phyloP scores from a whole-genome alignment of 1,140 invertebrate genomes.

The Euglossa dilemma region DNA sequence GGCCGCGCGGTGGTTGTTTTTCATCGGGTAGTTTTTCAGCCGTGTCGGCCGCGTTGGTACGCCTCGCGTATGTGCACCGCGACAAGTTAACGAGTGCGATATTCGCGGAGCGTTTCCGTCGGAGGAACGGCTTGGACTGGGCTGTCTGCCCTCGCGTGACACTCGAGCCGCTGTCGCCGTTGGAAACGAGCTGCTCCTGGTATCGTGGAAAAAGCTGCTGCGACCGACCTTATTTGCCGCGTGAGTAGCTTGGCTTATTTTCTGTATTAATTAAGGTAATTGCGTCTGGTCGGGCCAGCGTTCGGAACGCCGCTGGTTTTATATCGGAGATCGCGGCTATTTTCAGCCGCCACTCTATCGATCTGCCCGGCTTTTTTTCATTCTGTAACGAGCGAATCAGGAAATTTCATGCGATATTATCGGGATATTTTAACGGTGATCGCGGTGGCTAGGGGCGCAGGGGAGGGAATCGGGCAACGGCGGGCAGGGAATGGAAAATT shows the following conservation, averaged over 20 bases:
- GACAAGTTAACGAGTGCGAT: conserved; percentile 24
- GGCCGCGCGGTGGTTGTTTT: neutral
- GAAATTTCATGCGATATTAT: neutral
- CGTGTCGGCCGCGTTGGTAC: neutral
- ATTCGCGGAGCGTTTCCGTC: neutral
- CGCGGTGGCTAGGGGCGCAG: neutral
- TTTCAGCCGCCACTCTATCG: neutral
- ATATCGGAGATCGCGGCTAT: neutral
- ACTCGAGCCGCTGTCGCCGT: neutral
- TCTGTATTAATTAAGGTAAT: conserved; percentile 14
- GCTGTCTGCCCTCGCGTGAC: conserved; percentile 20
- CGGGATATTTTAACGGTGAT: neutral
- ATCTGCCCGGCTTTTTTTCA: neutral
- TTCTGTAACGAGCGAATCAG: neutral
- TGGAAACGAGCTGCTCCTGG: conserved; percentile 8
- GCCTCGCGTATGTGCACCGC: neutral
- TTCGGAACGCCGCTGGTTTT: neutral
- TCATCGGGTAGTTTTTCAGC: neutral
- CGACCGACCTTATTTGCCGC: neutral
- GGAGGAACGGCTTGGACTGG: neutral
- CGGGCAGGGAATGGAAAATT: neutral
- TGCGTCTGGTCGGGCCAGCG: neutral
- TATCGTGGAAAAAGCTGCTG: neutral
- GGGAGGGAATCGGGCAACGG: too few species aligned
- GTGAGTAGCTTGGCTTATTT: conserved; percentile 12